Evolutionary conservation across 2,888 invertebrate genomes (phyloP), one percentile per base, ranked within the genome.

Genomic region (Pecten maximus): DNA sequence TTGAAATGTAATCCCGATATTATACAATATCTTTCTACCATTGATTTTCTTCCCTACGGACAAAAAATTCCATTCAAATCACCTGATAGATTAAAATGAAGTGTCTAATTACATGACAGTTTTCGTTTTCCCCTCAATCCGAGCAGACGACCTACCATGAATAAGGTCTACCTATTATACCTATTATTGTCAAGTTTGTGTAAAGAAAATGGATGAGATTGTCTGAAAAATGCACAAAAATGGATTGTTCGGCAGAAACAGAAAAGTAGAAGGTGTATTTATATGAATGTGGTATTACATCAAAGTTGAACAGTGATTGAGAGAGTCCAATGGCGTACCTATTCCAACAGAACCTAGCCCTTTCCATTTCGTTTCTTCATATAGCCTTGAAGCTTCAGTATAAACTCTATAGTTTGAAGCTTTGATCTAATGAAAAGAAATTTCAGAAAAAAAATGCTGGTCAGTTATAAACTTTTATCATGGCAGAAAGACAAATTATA

Each of bases 181-280:
- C 10, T 74, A 23, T 74, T 2, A 74, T 23, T 74, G 74, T 74
- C 74, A 74, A 10, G 35, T 74, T 74, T 74, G 6, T 74, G 74
- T 74, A 74, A 74, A 74, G 74, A 74, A 74, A 74, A 74, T 74
- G 74, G 74, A 74, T 74, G 74, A 74, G 74, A 74, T 35, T 74
- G 74, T 74, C 74, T 74, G 74, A 35, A 74, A 74, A 74, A 28
- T 74, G 74, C 74, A 74, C 74, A 74, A 74, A 74, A 74, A 74
- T 74, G 74, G 74, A 28, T 74, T 28, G 74, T 74, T 10, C 10
- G 74, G 10, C 28, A 74, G 10, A 10, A 10, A 74, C 12, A 74
- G 8, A 74, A 35, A 74, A 74, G 74, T 74, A 74, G 35, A 74
- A 35, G 74, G 28, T 74, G 28, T 74, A 23, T 54, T 8, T 74